phyloP scores from a whole-genome alignment of 2,113 vertebrate genomes.

The Psilopsiagon aymara region DNA sequence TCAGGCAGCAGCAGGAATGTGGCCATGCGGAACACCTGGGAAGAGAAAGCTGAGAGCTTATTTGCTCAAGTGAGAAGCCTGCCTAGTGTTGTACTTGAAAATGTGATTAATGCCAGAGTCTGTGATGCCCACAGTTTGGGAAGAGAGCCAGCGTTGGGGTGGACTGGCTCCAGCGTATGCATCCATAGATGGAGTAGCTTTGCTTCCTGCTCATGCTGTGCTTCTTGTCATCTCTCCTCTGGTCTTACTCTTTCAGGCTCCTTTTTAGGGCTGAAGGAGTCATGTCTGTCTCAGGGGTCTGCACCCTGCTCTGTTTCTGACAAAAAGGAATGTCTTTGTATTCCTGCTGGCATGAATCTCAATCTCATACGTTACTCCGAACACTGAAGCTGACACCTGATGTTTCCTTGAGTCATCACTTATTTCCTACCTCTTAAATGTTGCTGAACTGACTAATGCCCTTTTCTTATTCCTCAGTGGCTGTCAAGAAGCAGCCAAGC shows the following conservation, averaged over 20 bases:
- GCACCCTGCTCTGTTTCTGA: not conserved
- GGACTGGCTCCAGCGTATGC: not conserved
- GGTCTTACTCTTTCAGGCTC: not conserved
- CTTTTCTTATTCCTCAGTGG: conserved; percentile 47
- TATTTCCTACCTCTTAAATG: not conserved
- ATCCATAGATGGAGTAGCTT: not conserved
- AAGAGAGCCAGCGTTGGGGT: not conserved
- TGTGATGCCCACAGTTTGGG: not conserved
- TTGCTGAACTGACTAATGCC: not conserved
- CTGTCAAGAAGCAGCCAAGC: conserved; percentile 55
- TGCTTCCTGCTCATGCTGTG: not conserved
- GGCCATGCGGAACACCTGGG: not conserved
- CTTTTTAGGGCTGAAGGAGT: not conserved
- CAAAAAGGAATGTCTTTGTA: not conserved
- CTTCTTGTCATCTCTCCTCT: not conserved
- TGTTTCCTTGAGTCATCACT: not conserved
- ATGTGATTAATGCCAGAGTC: not conserved
- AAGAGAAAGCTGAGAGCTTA: not conserved
- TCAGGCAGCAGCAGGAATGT: not conserved
- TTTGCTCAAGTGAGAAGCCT: not conserved
- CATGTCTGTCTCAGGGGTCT: not conserved
- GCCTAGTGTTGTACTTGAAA: not conserved
- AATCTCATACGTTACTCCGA: not conserved
- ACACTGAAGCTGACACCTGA: not conserved
- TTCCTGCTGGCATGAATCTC: not conserved